Percentiles rank a stretch among this genome's conserved stretches.
Evolutionary conservation across 2,113 vertebrate genomes (phyloP).

Genomic region (Lycocorax pyrrhopterus): DNA sequence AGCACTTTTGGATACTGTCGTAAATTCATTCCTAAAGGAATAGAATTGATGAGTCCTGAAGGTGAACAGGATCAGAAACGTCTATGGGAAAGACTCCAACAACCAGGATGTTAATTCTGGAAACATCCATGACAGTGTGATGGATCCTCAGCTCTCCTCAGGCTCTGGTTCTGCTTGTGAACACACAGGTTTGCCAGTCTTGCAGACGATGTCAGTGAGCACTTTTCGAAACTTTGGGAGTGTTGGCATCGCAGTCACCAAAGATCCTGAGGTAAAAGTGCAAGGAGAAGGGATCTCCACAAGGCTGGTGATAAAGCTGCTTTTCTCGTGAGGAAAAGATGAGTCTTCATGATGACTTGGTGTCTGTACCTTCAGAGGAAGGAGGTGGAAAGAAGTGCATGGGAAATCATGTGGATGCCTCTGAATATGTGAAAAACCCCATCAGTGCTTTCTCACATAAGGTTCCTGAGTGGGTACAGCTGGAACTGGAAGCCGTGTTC

Average conservation of each 20-base stretch:
- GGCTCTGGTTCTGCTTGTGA: not conserved
- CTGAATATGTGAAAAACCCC: not conserved
- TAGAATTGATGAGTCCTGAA: not conserved
- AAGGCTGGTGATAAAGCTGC: not conserved
- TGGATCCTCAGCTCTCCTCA: not conserved
- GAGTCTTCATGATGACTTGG: not conserved
- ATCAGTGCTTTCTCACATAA: not conserved
- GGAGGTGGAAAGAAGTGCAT: not conserved
- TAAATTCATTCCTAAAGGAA: not conserved
- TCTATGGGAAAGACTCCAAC: not conserved
- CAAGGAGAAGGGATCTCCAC: not conserved
- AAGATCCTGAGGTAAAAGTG: not conserved
- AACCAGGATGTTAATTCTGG: not conserved
- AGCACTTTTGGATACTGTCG: not conserved
- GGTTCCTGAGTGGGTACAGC: not conserved
- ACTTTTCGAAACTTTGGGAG: not conserved
- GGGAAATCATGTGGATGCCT: not conserved
- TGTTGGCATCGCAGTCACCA: fast-evolving
- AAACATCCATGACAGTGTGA: not conserved
- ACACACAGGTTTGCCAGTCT: not conserved
- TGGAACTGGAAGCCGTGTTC: not conserved
- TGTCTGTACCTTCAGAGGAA: not conserved
- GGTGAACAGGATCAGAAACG: not conserved
- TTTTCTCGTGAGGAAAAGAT: not conserved
- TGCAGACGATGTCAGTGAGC: not conserved